Evolutionary conservation across 2,797 vertebrate species (phyloP), one percentile per base, ranked within the genome.

Genomic region (Poliocrania exsul): DNA sequence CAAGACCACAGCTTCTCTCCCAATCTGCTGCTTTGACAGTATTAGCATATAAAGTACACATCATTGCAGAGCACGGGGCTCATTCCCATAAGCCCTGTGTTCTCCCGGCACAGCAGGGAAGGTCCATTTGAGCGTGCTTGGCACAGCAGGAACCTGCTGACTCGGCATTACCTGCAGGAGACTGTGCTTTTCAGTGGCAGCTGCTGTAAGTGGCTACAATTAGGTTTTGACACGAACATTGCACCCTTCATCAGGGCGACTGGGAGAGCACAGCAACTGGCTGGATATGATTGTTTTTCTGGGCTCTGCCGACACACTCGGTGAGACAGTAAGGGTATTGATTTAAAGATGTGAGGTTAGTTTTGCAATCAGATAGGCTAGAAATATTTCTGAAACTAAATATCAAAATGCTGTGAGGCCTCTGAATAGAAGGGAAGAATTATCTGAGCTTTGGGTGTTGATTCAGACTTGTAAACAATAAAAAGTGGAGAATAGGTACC

Each of bases 61-160:
- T 37, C 33, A 7, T 4, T 50, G 69, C 10, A 11, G 64, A 62
- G 38, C 0, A 3, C 0, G 1, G 49, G 29, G 66, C 31, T 86
- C 1, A 0, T 29, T 61, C 29, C 64, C 23, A 9, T 33, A 40
- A 54, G 42, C 72, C 42, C 19, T 1, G 10, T 11, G 56, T 17
- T 3, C 33, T 23, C 60, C 0, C 6, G 38, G 44, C 26, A 0
- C 9, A 2, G 77, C 21, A 33, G 81, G 73, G 56, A 81, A 77
- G 51, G 66, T 38, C 62, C 49, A 28, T 81, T 81, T 56, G 70
- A 35, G 24, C 0, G 2, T 20, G 25, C 24, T 88, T 28, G 56
- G 53, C 71, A 46, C 67, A 79, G 80, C 5, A 0, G 40, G 49
- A 57, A n/a, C 47, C 79, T 0, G 11, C 69, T 87, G 89, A 44